Base-by-base conservation (phyloP, 2,797 vertebrate species). In the Australoheros facetus region DNA sequence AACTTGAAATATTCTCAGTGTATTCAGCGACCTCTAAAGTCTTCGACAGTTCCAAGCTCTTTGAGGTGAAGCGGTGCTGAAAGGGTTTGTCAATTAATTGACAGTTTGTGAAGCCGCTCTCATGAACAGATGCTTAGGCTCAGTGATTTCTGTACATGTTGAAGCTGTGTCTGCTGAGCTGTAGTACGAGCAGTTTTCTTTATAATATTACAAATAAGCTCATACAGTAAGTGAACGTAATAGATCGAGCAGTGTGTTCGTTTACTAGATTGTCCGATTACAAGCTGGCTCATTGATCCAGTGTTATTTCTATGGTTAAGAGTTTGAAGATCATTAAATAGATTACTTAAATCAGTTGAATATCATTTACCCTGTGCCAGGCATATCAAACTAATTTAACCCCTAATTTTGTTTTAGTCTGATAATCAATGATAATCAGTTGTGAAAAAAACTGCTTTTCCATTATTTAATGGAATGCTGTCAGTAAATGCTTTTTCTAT, bases 1-100 rank as follows among this genome's bases (percentile, higher is more conserved):
- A 71, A 16, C 17, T 54, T 82, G 66, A 86, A 76, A 84, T 71
- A 56, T 75, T 73, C 39, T 37, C 8, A 13, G 32, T 78, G 54
- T 66, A n/a, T 84, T 83, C 56, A 42, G 64, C 60, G 71, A 76
- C 73, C 39, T 32, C 45, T 69, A 60, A 26, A 51, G 19, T 79
- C 26, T 8, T 9, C 10, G 17, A 75, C 26, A 32, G 26, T 45
- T 14, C 13, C 37, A 12, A 34, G 32, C 5, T 58, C 28, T 73
- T 55, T 77, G n/a, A 77, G 73, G 42, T 66, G 14, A 59, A 69
- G 10, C 21, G 13, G 26, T 8, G 11, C 7, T 72, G 32, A 79
- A 56, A 64, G 26, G n/a, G 72, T 77, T 39, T 13, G 30, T 71
- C 3, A 17, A 77, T 75, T 70, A 60, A 77, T 26, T 32, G 59